phyloP scores from a whole-genome alignment of 2,113 vertebrate species.

The Syrrhaptes paradoxus region DNA sequence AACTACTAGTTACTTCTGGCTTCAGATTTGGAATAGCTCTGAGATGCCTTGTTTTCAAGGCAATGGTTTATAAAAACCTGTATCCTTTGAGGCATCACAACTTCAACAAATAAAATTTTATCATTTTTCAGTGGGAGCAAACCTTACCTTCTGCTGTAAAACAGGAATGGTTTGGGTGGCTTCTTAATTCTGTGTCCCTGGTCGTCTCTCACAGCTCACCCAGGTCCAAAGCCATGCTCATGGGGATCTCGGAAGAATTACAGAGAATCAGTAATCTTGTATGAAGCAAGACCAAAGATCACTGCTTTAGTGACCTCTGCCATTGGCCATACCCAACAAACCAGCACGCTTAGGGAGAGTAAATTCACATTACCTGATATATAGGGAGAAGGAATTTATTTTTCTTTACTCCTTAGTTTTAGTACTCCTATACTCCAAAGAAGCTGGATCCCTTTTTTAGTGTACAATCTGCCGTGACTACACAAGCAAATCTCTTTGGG shows the following conservation, averaged over 20 bases:
- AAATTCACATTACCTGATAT: neutral
- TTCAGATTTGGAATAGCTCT: neutral
- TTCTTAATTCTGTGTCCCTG: neutral
- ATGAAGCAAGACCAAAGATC: neutral
- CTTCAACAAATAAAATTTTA: neutral
- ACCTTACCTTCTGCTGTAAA: neutral
- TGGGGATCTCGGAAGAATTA: neutral
- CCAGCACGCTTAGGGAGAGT: neutral
- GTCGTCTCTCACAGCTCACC: neutral
- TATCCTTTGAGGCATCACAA: neutral
- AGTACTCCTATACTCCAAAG: neutral
- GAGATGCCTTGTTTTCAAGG: neutral
- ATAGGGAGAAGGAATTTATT: neutral
- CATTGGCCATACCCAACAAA: neutral
- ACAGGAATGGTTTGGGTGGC: neutral
- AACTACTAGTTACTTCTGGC: neutral
- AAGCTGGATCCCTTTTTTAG: neutral
- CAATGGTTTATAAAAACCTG: neutral
- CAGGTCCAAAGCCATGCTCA: rapidly evolving
- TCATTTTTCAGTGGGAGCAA: neutral
- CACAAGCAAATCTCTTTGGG: neutral
- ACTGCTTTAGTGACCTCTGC: neutral
- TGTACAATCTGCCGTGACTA: neutral
- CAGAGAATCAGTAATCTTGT: neutral
- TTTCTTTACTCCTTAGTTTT: neutral